Evolutionary conservation across 2,797 vertebrate genomes (phyloP).

Genomic region (Melanotaenia boesemani): DNA sequence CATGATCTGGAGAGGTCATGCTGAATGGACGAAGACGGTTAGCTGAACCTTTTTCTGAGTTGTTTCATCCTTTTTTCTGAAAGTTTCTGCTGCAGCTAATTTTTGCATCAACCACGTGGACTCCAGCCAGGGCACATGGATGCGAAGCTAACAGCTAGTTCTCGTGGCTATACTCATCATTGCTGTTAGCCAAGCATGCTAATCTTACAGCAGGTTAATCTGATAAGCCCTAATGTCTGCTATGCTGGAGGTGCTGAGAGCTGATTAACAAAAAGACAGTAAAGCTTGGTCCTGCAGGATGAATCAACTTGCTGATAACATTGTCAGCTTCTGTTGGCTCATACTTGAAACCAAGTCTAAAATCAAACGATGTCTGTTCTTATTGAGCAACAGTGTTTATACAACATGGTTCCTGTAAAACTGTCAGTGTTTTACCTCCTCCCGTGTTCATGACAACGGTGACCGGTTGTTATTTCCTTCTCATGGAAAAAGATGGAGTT

Average conservation of each 20-base stretch:
- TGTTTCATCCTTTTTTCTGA: not conserved
- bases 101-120: not conserved
- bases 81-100: not conserved
- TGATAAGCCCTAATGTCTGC: constrained; percentile 54
- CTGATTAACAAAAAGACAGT: not conserved
- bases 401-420: too few relatives aligned
- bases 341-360: too few relatives aligned
- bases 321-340: too few relatives aligned
- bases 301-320: too few relatives aligned
- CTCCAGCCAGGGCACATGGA: not conserved
- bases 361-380: too few relatives aligned
- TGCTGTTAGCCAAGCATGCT: constrained; percentile 34
- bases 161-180: not conserved
- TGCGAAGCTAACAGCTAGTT: constrained; percentile 45
- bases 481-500: too few relatives aligned
- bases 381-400: too few relatives aligned
- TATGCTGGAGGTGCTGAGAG: not conserved
- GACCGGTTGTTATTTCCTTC: too few relatives aligned
- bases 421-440: too few relatives aligned
- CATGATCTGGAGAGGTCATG: too few relatives aligned
- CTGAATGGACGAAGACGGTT: not conserved
- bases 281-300: not conserved
- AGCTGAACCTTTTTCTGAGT: too few relatives aligned
- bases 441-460: too few relatives aligned
- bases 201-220: constrained; percentile 69